Conservation (phyloP, 1,140 invertebrate species). For the Acyrthosiphon pisum region DNA sequence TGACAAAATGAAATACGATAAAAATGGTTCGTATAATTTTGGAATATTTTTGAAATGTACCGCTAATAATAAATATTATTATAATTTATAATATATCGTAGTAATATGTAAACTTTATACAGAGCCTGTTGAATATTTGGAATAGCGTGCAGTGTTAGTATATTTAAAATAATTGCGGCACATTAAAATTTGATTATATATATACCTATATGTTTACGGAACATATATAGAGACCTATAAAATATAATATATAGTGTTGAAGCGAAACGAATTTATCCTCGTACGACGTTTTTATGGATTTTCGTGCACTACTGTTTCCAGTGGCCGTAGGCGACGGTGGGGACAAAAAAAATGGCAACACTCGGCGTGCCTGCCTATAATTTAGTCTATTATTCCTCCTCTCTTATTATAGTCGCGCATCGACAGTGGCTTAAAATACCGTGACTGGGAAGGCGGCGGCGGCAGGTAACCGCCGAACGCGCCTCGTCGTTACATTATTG, state of each 20-base stretch:
- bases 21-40: not conserved
- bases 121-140: not conserved
- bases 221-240: not conserved
- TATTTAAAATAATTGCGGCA: not conserved
- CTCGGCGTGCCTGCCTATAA: not conserved
- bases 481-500: not conserved
- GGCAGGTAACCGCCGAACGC: conserved; percentile 26
- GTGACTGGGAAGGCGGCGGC: conserved; percentile 28
- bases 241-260: not conserved
- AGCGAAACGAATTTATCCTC: not conserved
- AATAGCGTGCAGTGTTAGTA: not conserved
- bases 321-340: not conserved
- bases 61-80: not conserved
- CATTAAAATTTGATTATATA: not conserved
- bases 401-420: not conserved
- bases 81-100: not conserved
- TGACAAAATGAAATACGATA: not conserved
- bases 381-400: conserved; percentile 21
- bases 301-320: not conserved
- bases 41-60: not conserved
- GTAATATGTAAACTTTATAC: not conserved
- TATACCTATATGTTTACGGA: not conserved
- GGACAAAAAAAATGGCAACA: not conserved
- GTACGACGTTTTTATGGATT: not conserved
- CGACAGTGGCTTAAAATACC: conserved; percentile 4